Conservation (phyloP, 2,888 invertebrate genomes). For the Drosophila atripex region DNA sequence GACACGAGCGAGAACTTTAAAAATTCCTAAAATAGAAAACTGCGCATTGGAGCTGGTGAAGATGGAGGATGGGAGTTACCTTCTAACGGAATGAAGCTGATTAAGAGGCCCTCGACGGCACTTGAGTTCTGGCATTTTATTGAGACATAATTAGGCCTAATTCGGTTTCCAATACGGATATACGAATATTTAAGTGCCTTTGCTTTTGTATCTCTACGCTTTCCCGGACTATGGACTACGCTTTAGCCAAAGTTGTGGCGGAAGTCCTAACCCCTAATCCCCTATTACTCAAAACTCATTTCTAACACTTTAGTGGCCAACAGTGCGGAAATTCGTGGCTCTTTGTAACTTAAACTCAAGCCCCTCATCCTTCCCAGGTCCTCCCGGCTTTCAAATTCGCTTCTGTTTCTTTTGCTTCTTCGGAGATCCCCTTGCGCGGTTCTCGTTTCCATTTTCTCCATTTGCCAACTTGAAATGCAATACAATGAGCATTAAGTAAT, state of each 20-base stretch:
- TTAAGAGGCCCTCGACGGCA: neutral
- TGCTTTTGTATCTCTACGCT: neutral
- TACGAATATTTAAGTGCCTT: neutral
- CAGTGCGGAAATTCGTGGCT: conserved; percentile 55
- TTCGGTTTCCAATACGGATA: conserved; percentile 11
- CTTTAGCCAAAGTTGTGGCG: neutral
- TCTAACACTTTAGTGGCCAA: conserved; percentile 62
- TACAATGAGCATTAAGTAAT: conserved; percentile 76
- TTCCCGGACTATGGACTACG: neutral
- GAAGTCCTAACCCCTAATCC: conserved; percentile 20
- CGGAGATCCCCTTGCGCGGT: conserved; percentile 28
- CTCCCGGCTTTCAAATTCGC: neutral
- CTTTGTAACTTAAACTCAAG: neutral
- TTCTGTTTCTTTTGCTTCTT: conserved; percentile 10
- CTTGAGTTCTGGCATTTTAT: neutral
- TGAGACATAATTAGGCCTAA: conserved; percentile 5
- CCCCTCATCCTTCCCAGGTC: neutral
- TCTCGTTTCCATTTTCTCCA: conserved; percentile 60
- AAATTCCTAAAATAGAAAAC: conserved; percentile 18
- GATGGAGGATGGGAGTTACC: neutral
- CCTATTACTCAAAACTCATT: conserved; percentile 37
- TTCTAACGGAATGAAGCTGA: neutral
- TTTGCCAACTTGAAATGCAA: conserved; percentile 71
- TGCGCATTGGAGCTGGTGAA: neutral
- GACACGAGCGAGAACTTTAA: conserved; percentile 12